phyloP scores from a whole-genome alignment of 2,113 vertebrate genomes.

The Psettodes erumei region DNA sequence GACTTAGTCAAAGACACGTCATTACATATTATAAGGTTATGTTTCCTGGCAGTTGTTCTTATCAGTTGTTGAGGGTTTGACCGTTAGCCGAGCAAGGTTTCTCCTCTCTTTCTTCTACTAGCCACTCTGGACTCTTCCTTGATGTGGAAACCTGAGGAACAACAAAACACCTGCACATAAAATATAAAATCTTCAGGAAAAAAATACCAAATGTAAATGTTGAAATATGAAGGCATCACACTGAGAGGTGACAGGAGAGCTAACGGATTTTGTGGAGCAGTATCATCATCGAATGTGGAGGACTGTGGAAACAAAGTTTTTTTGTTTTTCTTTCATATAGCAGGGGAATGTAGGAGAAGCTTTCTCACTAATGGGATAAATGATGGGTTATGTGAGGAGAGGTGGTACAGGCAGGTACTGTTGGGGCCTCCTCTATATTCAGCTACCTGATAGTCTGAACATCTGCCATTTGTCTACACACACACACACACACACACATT shows the following conservation, averaged over 20 bases:
- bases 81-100: conserved; percentile 36
- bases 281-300: conserved; percentile 14
- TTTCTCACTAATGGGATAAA: conserved; percentile 39
- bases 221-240: conserved; percentile 8
- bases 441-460: conserved; percentile 47
- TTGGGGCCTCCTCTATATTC: conserved; percentile 24
- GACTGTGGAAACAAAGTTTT: conserved; percentile 20
- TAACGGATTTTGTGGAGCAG: neutral
- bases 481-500: neutral
- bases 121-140: conserved; percentile 63
- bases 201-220: conserved; percentile 6
- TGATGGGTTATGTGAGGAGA: conserved; percentile 32
- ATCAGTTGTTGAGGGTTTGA: conserved; percentile 18
- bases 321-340: conserved; percentile 24
- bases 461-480: conserved; percentile 24
- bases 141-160: conserved; percentile 48
- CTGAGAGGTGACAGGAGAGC: conserved; percentile 8
- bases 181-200: conserved; percentile 24
- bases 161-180: conserved; percentile 23
- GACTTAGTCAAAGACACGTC: neutral
- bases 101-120: conserved; percentile 49
- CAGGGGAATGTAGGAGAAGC: conserved; percentile 16
- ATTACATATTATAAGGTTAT: neutral
- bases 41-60: conserved; percentile 11
- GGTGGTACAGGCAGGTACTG: conserved; percentile 53